A percentile compares a stretch with the other conserved stretches of the same genome.
These are phyloP conservation scores for Lutra lutra DNA, from an alignment of 2,797 vertebrate species.

Conservation along the genomic window DNA sequence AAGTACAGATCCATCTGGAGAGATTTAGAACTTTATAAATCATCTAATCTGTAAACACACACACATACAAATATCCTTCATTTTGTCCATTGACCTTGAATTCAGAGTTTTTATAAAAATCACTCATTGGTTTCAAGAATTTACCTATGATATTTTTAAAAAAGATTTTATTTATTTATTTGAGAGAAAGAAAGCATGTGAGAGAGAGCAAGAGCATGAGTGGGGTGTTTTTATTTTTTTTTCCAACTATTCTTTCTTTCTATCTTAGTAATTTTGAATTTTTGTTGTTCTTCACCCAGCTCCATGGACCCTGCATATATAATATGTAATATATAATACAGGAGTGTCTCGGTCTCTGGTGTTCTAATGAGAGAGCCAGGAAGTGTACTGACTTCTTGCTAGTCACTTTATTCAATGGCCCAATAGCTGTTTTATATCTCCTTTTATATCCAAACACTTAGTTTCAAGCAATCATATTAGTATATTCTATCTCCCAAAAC, in stretches of 20 bases:
- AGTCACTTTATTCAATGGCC: neutral
- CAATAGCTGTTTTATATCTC: neutral
- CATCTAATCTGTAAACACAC: neutral
- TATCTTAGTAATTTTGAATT: neutral
- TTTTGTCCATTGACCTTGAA: neutral
- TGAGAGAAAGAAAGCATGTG: neutral
- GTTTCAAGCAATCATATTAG: neutral
- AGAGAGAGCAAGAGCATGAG: neutral
- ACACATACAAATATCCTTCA: neutral
- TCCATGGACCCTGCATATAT: neutral
- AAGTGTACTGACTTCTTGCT: neutral
- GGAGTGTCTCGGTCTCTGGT: neutral
- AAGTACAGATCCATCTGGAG: neutral
- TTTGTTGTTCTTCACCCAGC: neutral
- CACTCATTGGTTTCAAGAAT: neutral
- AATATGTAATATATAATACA: neutral
- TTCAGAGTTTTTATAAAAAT: neutral
- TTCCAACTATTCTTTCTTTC: neutral
- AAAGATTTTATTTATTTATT: neutral
- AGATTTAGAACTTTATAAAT: neutral
- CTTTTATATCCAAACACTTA: neutral
- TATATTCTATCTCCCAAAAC: neutral
- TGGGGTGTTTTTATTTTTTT: neutral
- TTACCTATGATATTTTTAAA: neutral
- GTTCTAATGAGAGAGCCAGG: neutral